These are phyloP conservation scores for Paguma larvata DNA, from an alignment of 2,797 vertebrate species.

Conservation along the genomic window DNA sequence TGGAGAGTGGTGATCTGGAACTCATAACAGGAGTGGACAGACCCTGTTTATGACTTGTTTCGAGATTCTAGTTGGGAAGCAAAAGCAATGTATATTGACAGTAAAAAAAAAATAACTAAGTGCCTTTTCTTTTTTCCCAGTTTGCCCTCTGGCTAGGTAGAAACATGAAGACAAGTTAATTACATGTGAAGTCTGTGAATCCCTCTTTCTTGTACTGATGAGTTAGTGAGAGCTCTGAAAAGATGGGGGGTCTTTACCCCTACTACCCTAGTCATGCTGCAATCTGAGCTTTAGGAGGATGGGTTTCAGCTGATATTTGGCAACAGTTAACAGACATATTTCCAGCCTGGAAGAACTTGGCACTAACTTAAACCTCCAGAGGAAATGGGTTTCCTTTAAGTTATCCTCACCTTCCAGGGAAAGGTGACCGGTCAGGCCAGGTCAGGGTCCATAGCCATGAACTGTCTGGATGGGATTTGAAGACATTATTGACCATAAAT, in stretches of 20 bases:
- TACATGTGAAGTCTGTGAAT: not conserved
- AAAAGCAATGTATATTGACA: not conserved
- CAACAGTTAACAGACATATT: not conserved
- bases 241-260: not conserved
- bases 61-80: not conserved
- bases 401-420: not conserved
- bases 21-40: not conserved
- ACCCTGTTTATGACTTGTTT: not conserved
- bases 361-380: not conserved
- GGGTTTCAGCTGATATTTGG: not conserved
- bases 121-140: not conserved
- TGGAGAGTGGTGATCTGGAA: not conserved
- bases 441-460: not conserved
- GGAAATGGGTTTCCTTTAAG: constrained; percentile 40
- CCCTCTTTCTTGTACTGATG: not conserved
- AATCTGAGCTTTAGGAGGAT: not conserved
- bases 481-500: not conserved
- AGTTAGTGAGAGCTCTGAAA: not conserved
- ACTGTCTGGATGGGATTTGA: not conserved
- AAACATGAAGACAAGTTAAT: not conserved
- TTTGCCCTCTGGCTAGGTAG: not conserved
- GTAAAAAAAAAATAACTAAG: not conserved
- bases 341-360: constrained; percentile 21
- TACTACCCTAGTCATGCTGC: not conserved
- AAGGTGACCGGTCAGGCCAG: not conserved